Base-by-base conservation (phyloP, 2,888 invertebrate genomes). In the Leptarthrus brevirostris region DNA sequence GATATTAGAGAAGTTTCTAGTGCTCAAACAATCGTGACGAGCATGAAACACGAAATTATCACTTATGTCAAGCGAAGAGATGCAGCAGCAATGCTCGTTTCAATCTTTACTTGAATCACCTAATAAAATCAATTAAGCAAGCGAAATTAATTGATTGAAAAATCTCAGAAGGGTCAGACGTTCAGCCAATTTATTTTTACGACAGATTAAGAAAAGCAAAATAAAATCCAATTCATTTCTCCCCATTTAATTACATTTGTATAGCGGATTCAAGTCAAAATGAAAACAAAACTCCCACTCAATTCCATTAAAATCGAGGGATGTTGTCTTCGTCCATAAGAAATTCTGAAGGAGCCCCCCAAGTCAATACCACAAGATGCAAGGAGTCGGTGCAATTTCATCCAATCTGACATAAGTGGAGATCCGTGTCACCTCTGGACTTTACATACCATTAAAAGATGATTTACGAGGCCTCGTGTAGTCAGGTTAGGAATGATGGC, bases 381-480 rank as follows among this genome's bases (percentile, higher is more conserved):
- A 54, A 53, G 58, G 49, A 34, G 47, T 34, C 64, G 58, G 24
- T 74, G 72, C 74, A 74, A 75, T 74, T 75, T 73, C 71, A 75
- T 75, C 52, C 74, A 75, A 75, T 75, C 66, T 73, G 73, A 71
- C 75, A 74, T 75, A 75, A 75, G 75, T 75, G 73, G 74, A 75
- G 71, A 75, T 75, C 61, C 75, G 74, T 75, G 75, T 75, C 75
- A 73, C 73, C 71, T 53, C 56, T 74, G 73, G 75, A 75, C 73
- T 74, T 75, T 74, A 70, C 66, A 72, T 75, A 58, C 71, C 75
- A 75, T 75, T 75, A 75, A 71, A 70, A 71, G 73, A 75, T 75
- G 75, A 75, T 75, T 73, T 74, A 75, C 74, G 44, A 66, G 73
- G 14, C 22, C 64, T 64, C 44, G 24, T n/a, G 22, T 44, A 24